Percentiles rank a stretch among this genome's conserved stretches.
phyloP scores from a whole-genome alignment of 2,888 invertebrate species.

The Dicyrtoma fusca region DNA sequence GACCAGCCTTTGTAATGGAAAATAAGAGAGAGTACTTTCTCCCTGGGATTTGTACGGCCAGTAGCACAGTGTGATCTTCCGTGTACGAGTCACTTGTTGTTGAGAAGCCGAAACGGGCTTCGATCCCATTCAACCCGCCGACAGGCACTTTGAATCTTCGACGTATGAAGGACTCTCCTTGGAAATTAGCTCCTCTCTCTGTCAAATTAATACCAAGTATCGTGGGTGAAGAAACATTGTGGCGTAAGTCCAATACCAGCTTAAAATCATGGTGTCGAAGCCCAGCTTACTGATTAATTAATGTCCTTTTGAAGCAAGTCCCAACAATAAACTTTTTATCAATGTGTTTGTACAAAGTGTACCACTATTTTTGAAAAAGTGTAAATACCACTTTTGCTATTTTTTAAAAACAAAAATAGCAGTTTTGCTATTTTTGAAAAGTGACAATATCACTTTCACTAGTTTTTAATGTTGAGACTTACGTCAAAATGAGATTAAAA shows the following conservation, averaged over 20 bases:
- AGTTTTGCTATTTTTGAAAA: neutral
- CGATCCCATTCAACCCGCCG: slow-evolving; percentile 69
- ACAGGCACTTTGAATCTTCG: slow-evolving; percentile 67
- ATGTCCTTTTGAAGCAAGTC: no score
- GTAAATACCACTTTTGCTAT: no score
- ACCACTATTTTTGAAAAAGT: slow-evolving; percentile 7
- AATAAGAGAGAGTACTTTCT: slow-evolving; percentile 82
- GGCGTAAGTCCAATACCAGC: no score
- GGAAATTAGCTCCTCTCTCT: slow-evolving; percentile 87
- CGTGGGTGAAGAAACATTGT: no score
- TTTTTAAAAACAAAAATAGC: no score
- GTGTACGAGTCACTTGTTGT: slow-evolving; percentile 63
- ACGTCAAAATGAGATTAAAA: no score
- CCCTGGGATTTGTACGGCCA: slow-evolving; percentile 74
- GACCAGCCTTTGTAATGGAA: slow-evolving; percentile 80
- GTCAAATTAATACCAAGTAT: slow-evolving; percentile 34
- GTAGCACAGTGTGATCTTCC: slow-evolving; percentile 74
- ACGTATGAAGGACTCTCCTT: slow-evolving; percentile 81
- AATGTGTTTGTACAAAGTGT: no score
- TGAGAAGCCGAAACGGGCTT: slow-evolving; percentile 84
- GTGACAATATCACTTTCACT: neutral
- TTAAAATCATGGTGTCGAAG: neutral
- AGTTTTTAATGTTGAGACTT: no score
- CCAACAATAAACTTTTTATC: no score
- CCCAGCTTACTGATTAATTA: no score